Percentiles rank a stretch among this genome's conserved stretches.
phyloP scores from a whole-genome alignment of 2,888 invertebrate species.

The Glaucopsyche alexis region DNA sequence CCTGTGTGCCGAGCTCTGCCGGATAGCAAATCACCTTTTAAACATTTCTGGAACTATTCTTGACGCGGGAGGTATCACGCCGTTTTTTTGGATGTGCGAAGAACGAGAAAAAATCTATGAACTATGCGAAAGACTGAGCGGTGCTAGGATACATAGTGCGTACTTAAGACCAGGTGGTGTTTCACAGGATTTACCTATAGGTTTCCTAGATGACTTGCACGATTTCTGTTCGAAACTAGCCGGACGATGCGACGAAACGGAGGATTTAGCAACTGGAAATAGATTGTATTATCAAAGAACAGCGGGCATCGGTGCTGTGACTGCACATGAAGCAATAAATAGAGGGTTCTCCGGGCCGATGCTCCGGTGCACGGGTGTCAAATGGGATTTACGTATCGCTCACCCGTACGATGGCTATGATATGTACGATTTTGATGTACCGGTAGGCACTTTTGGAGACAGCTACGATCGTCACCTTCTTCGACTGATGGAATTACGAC shows the following conservation, averaged over 20 bases:
- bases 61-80: conserved; percentile 92
- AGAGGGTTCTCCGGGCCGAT: conserved; percentile 86
- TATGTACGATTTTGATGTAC: conserved; percentile 90
- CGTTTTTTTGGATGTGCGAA: conserved; percentile 95
- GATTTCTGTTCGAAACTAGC: conserved; percentile 83
- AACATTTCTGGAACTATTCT: conserved; percentile 86
- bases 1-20: conserved; percentile 86
- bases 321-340: conserved; percentile 88
- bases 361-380: conserved; percentile 89
- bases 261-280: conserved; percentile 88
- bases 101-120: conserved; percentile 93
- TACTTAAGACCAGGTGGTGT: conserved; percentile 93
- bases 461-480: conserved; percentile 89
- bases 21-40: conserved; percentile 90
- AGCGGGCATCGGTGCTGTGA: conserved; percentile 85
- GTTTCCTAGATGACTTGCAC: conserved; percentile 89
- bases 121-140: conserved; percentile 89
- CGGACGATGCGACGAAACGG: conserved; percentile 90
- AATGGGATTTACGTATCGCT: conserved; percentile 91
- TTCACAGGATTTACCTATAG: conserved; percentile 75
- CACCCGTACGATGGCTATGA: conserved; percentile 93
- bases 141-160: conserved; percentile 90
- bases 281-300: conserved; percentile 83
- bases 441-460: conserved; percentile 90
- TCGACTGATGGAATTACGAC: conserved; percentile 85